Percentiles rank a stretch among this genome's conserved stretches.
These are phyloP conservation scores for Vombatus ursinus DNA, from an alignment of 2,113 vertebrate genomes.

Conservation along the genomic window DNA sequence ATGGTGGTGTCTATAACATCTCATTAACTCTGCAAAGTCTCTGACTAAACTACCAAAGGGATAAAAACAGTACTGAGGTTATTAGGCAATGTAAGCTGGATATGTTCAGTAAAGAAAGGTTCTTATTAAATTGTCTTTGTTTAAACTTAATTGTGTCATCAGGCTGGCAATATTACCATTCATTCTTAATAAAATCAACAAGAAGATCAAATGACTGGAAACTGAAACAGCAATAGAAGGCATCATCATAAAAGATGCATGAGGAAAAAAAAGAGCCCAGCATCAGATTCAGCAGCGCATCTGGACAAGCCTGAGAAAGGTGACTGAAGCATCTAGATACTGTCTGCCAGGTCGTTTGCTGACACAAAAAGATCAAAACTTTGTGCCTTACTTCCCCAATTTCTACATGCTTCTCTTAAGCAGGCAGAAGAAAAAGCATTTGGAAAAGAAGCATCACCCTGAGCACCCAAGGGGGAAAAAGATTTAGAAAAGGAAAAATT, in stretches of 20 bases:
- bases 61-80: slow-evolving; percentile 73
- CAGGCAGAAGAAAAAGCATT: neutral
- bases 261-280: slow-evolving; percentile 75
- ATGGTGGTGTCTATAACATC: slow-evolving; percentile 78
- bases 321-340: slow-evolving; percentile 31
- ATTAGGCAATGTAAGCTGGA: slow-evolving; percentile 69
- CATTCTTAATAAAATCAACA: slow-evolving; percentile 71
- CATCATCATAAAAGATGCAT: slow-evolving; percentile 83
- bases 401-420: neutral
- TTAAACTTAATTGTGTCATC: slow-evolving; percentile 74
- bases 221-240: slow-evolving; percentile 81
- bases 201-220: slow-evolving; percentile 83
- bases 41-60: slow-evolving; percentile 34
- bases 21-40: slow-evolving; percentile 75
- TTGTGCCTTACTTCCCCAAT: neutral
- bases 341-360: neutral
- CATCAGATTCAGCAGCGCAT: slow-evolving; percentile 68
- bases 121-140: slow-evolving; percentile 74
- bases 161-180: slow-evolving; percentile 74
- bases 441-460: neutral
- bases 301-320: slow-evolving; percentile 35
- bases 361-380: neutral
- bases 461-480: neutral
- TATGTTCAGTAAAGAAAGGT: slow-evolving; percentile 67
- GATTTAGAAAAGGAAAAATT: neutral